Base-by-base conservation (phyloP, 2,113 vertebrate species). In the Aviceda subcristata region DNA sequence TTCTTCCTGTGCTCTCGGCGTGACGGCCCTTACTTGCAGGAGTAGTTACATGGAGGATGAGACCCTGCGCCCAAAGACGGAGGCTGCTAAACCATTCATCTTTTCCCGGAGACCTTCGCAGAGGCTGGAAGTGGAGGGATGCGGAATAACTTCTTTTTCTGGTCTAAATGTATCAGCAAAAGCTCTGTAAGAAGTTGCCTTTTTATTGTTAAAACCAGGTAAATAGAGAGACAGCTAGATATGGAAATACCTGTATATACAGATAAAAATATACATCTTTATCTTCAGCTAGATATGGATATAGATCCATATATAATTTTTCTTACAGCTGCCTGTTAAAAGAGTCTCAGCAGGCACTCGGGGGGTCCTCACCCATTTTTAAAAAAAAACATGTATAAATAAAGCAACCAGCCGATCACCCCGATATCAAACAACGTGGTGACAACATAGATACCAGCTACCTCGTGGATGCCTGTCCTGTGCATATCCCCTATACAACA, bases 171-270 rank as follows among this genome's bases (percentile, higher is more conserved):
- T 32, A 32, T 56, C 4, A 48, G 56, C 30, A 14, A 77, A 87
- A 75, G 86, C 87, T 74, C 66, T 12, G 48, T 46, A 53, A 95
- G 76, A 62, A 77, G 72, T 86, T 48, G 45, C 12, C 26, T 75
- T 86, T 97, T 94, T 56, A 80, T 64, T 94, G 87, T 87, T 81
- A 55, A 55, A 87, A 71, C 10, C 36, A 60, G 73, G 60, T 75
- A 82, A 91, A 95, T 48, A 96, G 83, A 83, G 79, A 80, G 64
- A 38, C 45, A 66, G 83, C 27, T 43, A 84, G 83, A 77, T 81
- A 77, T 15, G 66, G 92, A 72, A 92, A 82, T 48, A 29, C 41
- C 46, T 89, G 5, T 46, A 0, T 19, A 29, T 36, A 57, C 4
- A 89, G 87, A 85, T 88, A 91, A 91, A 96, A 96, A 72, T 16